These are phyloP conservation scores for Drosophila infuscata DNA, from an alignment of 2,888 invertebrate species.

Conservation along the genomic window DNA sequence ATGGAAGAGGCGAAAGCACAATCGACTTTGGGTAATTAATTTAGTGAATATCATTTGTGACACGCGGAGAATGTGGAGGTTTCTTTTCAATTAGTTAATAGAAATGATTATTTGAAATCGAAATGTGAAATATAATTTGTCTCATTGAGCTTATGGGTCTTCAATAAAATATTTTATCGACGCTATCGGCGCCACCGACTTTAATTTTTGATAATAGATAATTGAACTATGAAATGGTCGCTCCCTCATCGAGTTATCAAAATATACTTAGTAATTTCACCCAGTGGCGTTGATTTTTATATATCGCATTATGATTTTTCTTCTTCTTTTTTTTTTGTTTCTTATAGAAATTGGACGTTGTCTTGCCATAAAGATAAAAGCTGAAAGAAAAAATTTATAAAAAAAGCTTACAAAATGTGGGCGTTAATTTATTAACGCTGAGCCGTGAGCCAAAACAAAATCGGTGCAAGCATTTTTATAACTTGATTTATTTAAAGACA, in stretches of 20 bases:
- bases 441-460: slow-evolving; percentile 72
- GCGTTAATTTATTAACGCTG: slow-evolving; percentile 71
- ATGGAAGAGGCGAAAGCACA: slow-evolving; percentile 15
- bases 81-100: slow-evolving; percentile 25
- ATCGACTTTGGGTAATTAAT: slow-evolving; percentile 27
- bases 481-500: slow-evolving; percentile 78
- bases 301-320: slow-evolving; percentile 35
- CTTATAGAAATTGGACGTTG: slow-evolving; percentile 56
- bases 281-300: slow-evolving; percentile 38
- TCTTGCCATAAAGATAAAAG: slow-evolving; percentile 68
- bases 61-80: background rate
- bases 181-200: slow-evolving; percentile 52
- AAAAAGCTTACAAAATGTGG: slow-evolving; percentile 49
- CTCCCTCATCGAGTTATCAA: slow-evolving; percentile 60
- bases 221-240: slow-evolving; percentile 42
- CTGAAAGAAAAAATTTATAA: slow-evolving; percentile 16
- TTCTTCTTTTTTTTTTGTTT: slow-evolving; percentile 10
- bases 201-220: slow-evolving; percentile 45
- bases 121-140: slow-evolving; percentile 64
- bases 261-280: slow-evolving; percentile 27
- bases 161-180: slow-evolving; percentile 70
- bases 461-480: slow-evolving; percentile 72
- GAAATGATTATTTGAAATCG: slow-evolving; percentile 41
- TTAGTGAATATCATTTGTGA: slow-evolving; percentile 4
- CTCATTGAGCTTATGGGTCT: slow-evolving; percentile 58